phyloP scores from a whole-genome alignment of 2,797 vertebrate species.

The Ceryle rudis region DNA sequence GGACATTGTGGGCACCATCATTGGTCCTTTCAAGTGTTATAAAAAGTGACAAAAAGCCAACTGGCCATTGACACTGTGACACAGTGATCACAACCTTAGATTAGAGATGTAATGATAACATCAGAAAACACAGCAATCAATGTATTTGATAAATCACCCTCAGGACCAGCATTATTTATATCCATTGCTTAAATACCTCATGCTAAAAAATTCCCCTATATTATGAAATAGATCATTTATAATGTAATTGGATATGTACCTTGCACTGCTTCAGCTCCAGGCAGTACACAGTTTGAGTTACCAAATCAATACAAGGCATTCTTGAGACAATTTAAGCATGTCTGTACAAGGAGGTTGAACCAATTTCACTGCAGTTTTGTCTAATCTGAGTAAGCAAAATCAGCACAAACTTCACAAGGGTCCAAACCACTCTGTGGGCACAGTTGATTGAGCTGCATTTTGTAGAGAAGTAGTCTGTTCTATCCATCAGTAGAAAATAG shows the following conservation, averaged over 20 bases:
- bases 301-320: neutral
- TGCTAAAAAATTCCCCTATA: neutral
- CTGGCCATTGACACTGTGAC: neutral
- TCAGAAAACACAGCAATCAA: neutral
- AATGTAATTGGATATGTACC: neutral
- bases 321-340: neutral
- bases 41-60: neutral
- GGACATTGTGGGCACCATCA: accelerated
- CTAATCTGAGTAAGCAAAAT: neutral
- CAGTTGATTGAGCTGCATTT: neutral
- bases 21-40: neutral
- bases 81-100: neutral
- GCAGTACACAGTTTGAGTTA: neutral
- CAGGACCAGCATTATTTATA: neutral
- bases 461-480: neutral
- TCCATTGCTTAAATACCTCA: neutral
- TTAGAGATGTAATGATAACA: neutral
- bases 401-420: neutral
- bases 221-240: neutral
- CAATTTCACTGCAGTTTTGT: conserved; percentile 9
- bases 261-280: neutral
- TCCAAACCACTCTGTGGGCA: neutral
- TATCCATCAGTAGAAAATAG: neutral
- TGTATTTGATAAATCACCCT: neutral
- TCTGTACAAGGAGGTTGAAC: neutral